Conservation (phyloP, 2,797 vertebrate species). For the Megalops cyprinoides region DNA sequence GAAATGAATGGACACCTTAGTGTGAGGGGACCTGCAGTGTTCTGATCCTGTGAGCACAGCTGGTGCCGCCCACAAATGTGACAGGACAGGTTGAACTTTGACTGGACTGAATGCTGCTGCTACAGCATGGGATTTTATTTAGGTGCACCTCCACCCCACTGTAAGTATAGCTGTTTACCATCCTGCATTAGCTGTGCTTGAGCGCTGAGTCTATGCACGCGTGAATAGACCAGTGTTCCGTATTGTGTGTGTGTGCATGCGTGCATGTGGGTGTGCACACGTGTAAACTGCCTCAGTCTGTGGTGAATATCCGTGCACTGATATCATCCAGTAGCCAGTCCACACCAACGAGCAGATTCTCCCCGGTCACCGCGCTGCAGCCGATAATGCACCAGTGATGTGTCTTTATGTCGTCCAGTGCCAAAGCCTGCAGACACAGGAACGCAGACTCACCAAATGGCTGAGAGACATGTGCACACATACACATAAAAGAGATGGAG, state of each 20-base stretch:
- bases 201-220: neutral
- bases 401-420: constrained; percentile 80
- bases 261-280: neutral
- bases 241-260: constrained; percentile 11
- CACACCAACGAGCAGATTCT: constrained; percentile 82
- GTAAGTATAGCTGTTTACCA: too few relatives aligned
- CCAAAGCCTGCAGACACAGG: constrained; percentile 69
- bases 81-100: too few relatives aligned
- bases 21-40: too few relatives aligned
- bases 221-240: neutral
- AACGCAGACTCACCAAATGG: neutral
- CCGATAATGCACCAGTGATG: constrained; percentile 91
- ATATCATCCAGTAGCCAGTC: constrained; percentile 91
- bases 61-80: too few relatives aligned
- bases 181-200: neutral
- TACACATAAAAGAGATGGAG: too few relatives aligned
- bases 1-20: too few relatives aligned
- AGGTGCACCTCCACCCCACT: too few relatives aligned
- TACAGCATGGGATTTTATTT: too few relatives aligned
- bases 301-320: constrained; percentile 82
- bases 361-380: constrained; percentile 88
- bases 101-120: too few relatives aligned
- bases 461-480: neutral
- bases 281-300: constrained; percentile 67
- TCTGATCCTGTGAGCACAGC: too few relatives aligned